Conservation (phyloP, 2,113 vertebrate species). For the Coregonus clupeaformis region DNA sequence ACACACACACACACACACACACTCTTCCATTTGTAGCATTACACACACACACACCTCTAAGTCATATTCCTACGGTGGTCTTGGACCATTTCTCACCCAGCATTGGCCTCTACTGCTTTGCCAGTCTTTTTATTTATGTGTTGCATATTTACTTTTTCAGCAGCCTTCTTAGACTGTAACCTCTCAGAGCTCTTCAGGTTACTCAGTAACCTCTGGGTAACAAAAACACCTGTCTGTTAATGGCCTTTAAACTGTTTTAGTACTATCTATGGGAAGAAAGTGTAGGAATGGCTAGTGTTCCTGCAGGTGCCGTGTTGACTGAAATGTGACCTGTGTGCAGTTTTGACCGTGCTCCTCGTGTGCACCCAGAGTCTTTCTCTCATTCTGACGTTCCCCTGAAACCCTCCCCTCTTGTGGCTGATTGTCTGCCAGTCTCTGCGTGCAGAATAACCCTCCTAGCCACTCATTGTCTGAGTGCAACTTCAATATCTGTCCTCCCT, state of each 20-base stretch:
- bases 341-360: no score
- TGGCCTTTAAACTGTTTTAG: no score
- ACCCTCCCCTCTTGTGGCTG: not conserved
- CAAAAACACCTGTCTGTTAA: not conserved
- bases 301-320: no score
- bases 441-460: not conserved
- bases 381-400: not conserved
- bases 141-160: not conserved
- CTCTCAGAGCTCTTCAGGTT: no score
- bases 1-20: slow-evolving; percentile 6
- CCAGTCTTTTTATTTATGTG: not conserved
- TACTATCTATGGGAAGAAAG: no score
- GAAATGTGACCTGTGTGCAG: no score
- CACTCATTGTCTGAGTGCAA: not conserved
- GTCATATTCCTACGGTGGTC: no score
- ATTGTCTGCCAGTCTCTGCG: not conserved
- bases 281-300: no score
- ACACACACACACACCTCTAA: no score
- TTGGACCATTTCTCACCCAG: not conserved
- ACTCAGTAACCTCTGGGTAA: no score
- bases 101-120: not conserved
- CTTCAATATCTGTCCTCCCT: slow-evolving; percentile 11
- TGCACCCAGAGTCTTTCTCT: no score
- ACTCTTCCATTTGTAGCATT: not conserved
- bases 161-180: not conserved